Evolutionary conservation across 2,888 invertebrate genomes (phyloP).

Genomic region (Zygogramma bicolorata): DNA sequence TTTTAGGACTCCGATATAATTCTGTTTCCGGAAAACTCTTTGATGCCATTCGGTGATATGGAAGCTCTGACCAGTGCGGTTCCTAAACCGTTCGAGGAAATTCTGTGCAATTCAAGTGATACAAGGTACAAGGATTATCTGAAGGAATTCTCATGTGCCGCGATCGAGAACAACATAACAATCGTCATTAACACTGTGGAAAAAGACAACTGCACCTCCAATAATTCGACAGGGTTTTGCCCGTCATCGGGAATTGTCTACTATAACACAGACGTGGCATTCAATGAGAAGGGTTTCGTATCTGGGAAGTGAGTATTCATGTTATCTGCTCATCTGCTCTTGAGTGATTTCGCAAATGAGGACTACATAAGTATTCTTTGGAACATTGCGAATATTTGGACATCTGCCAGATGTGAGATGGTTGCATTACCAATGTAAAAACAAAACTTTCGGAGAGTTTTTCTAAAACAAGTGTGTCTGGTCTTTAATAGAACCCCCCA

Average conservation of each 20-base stretch:
- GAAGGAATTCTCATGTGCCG: slow-evolving; percentile 74
- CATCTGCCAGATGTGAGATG: too few species aligned
- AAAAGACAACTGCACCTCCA: slow-evolving; percentile 68
- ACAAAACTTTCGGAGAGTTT: too few species aligned
- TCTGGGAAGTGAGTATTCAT: slow-evolving; percentile 37
- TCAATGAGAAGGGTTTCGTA: slow-evolving; percentile 75
- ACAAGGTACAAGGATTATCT: slow-evolving; percentile 66
- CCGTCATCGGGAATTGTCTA: slow-evolving; percentile 69
- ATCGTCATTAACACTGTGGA: slow-evolving; percentile 80
- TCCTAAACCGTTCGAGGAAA: slow-evolving; percentile 54
- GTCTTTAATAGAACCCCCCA: too few species aligned
- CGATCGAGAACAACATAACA: slow-evolving; percentile 72
- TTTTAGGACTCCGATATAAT: slow-evolving; percentile 72
- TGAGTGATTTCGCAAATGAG: too few species aligned
- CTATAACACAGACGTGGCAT: slow-evolving; percentile 85
- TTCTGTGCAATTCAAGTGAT: slow-evolving; percentile 58
- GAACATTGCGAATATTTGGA: too few species aligned
- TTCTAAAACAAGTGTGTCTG: too few species aligned
- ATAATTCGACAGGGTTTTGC: slow-evolving; percentile 49
- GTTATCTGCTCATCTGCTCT: too few species aligned
- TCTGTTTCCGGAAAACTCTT: slow-evolving; percentile 79
- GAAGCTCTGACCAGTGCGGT: slow-evolving; percentile 59
- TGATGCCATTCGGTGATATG: slow-evolving; percentile 59
- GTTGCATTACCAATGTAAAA: too few species aligned
- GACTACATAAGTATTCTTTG: too few species aligned